Conservation (phyloP, 2,888 invertebrate genomes). For the Onthophagus sagittarius region DNA sequence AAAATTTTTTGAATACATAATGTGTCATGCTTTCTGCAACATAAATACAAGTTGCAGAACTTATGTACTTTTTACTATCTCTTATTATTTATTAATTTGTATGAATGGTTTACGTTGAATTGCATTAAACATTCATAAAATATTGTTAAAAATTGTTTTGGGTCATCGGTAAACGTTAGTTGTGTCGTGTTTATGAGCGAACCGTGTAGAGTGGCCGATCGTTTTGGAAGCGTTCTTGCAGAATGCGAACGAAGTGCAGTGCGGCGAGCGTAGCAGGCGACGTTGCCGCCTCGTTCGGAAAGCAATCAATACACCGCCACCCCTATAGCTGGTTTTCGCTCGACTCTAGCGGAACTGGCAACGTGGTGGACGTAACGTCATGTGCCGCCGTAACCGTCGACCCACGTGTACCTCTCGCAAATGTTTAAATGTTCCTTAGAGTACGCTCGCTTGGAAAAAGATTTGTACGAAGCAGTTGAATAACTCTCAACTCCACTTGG, state of each 20-base stretch:
- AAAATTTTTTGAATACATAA: no score
- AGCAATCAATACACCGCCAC: neutral
- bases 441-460: neutral
- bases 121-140: no score
- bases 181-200: neutral
- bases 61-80: no score
- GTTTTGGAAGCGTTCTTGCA: neutral
- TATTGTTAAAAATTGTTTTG: neutral
- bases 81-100: no score
- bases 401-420: neutral
- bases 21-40: no score
- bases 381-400: neutral
- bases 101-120: no score
- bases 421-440: neutral
- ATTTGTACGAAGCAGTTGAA: neutral
- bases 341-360: neutral
- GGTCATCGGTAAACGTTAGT: neutral
- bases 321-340: neutral
- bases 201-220: neutral
- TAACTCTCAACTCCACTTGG: neutral
- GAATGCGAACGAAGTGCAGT: slow-evolving; percentile 32
- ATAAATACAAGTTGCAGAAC: no score
- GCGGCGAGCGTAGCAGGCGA: slow-evolving; percentile 45
- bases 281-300: slow-evolving; percentile 38
- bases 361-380: neutral